Conservation (phyloP, 1,140 invertebrate species). For the Hycleus cichorii region DNA sequence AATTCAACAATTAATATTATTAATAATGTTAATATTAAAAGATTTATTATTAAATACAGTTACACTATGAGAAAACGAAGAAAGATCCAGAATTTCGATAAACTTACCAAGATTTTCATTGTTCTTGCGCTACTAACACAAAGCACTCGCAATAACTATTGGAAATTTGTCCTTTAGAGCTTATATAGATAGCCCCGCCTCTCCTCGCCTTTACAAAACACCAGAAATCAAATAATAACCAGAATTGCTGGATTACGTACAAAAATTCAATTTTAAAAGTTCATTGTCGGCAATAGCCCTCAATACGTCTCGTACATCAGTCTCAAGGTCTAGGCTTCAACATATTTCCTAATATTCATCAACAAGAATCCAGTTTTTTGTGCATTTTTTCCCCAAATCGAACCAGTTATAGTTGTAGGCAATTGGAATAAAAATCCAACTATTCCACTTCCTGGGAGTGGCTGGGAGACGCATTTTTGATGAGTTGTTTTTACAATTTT, state of each 20-base stretch:
- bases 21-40: too few species aligned
- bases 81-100: too few species aligned
- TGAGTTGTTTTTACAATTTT: conserved; percentile 4
- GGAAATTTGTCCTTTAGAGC: conserved; percentile 22
- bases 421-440: too few species aligned
- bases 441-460: conserved; percentile 1
- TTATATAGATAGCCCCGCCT: conserved; percentile 30
- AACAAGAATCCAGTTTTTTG: conserved; percentile 1
- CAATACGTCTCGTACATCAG: too few species aligned
- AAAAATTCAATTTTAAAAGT: background rate
- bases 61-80: too few species aligned
- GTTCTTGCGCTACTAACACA: conserved; percentile 17
- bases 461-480: conserved; percentile 7
- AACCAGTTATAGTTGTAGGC: too few species aligned
- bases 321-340: conserved; percentile 12
- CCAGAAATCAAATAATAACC: too few species aligned
- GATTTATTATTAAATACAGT: too few species aligned
- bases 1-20: too few species aligned
- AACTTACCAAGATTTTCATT: conserved; percentile 27
- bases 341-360: background rate
- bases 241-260: background rate
- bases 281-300: too few species aligned
- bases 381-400: background rate
- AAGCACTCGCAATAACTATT: conserved; percentile 32
- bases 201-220: conserved; percentile 1